Base-by-base conservation (phyloP, 2,797 vertebrate genomes). In the Alfaro cultratus region DNA sequence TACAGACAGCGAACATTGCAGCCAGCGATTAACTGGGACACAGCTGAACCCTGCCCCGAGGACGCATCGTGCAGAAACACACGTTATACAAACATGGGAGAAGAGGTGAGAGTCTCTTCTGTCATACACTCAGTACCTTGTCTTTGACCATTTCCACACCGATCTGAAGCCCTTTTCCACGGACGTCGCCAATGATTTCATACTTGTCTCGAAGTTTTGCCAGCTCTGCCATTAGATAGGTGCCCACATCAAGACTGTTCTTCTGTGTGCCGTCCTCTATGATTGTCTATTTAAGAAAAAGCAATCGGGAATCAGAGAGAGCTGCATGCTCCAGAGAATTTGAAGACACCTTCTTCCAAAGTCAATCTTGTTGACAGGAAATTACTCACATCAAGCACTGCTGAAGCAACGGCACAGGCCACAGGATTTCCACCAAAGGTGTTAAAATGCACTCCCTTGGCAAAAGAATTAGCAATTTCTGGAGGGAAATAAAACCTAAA, bases 131-230 rank as follows among this genome's bases (percentile, higher is more conserved):
- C 29, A 53, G 36, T 87, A 99, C 98, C 97, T 99, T 99, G 88
- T 98, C 96, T 88, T 92, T 95, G 72, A 99, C 98, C 98, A 99
- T 98, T 93, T 99, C 98, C 82, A 99, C 89, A 0, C 98, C 98
- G 1, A 99, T 96, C 95, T 95, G 95, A 78, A 99, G 96, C 64
- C 99, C 98, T 91, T 99, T 99, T 74, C 99, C 99, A 43, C 99
- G 96, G 64, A 99, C 97, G 11, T 99, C 99, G 18, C 98, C 98
- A 1, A 99, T 78, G 1, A 98, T 96, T 85, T 99, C 96, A 0
- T 97, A 97, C 80, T 96, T 95, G 80, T 98, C 96, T 64, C 97
- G 94, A 71, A 99, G 94, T 82, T 98, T 96, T 45, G 97, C 97
- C 80, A 99, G 62, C 89, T 97, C 93, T 9, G 90, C 93, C 68